Base-by-base conservation (phyloP, 2,797 vertebrate genomes). In the Odontamblyopus lacepedii region DNA sequence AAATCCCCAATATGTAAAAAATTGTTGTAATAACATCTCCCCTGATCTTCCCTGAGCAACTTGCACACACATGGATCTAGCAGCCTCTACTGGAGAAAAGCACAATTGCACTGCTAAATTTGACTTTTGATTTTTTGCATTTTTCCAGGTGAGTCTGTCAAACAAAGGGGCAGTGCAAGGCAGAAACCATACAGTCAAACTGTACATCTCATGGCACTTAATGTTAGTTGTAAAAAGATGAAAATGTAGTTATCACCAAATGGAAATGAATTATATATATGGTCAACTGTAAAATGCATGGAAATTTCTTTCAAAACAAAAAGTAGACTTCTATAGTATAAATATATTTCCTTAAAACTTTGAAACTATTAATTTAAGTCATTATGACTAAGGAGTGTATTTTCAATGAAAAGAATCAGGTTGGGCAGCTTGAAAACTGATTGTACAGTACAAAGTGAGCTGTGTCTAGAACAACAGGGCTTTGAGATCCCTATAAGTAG, bases 41-140 rank as follows among this genome's bases (percentile, higher is more conserved):
- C 56, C 81, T 94, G 93, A 70, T 85, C 83, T 86, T 95, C 95
- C 95, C 95, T 95, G 95, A 96, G 95, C 93, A 84, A 92, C 85
- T 84, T 73, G 75, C 71, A 85, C 76, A 81, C 69, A 88, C 77
- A 75, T 81, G 80, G 79, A 74, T 89, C 57, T 81, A 76, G 84
- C 86, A 71, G 69, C 87, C 86, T 81, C 85, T 83, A 72, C 63
- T 75, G 83, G 88, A 83, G 77, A 67, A 75, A 80, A 84, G 57
- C 67, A 75, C 53, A 85, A 92, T 78, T 76, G 76, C 85, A 85
- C 51, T 89, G 89, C 92, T 91, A 87, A 88, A 88, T 91, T 92
- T 89, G 90, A 92, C 94, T 91, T 68, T n/a, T 60, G 30, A 63
- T 63, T 77, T 38, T 73, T 72, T 64, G 71, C 55, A 23, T 29